phyloP scores from a whole-genome alignment of 2,113 vertebrate genomes.

The Equus quagga region DNA sequence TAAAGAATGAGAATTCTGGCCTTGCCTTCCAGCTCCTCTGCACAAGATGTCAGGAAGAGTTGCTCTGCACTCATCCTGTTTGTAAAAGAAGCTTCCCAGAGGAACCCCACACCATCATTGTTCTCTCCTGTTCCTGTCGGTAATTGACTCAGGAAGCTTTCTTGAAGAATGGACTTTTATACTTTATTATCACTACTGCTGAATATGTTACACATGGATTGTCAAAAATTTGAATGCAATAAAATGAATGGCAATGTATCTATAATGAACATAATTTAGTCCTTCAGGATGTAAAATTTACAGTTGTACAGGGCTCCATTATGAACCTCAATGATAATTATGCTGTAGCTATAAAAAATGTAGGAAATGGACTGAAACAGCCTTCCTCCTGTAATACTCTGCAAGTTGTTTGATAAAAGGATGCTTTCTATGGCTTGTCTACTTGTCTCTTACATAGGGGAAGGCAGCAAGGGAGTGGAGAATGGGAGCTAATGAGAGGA shows the following conservation, averaged over 20 bases:
- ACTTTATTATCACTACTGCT: background rate
- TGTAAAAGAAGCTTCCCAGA: background rate
- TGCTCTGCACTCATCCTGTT: background rate
- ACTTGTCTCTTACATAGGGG: background rate
- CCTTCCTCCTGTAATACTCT: background rate
- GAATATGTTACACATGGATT: background rate
- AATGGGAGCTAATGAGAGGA: background rate
- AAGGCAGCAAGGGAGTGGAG: background rate
- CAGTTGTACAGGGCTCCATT: background rate
- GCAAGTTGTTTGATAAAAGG: background rate
- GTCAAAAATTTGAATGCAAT: constrained; percentile 45
- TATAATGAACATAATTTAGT: constrained; percentile 32
- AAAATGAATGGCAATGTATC: constrained; percentile 1
- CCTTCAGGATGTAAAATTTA: background rate
- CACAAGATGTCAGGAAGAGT: background rate
- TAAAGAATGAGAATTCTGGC: background rate
- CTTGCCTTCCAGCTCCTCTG: background rate
- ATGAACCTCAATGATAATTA: constrained; percentile 50
- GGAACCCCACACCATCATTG: background rate
- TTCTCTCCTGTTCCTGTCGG: background rate
- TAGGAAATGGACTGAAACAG: constrained; percentile 1
- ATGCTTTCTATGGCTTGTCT: background rate
- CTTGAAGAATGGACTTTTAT: constrained; percentile 38
- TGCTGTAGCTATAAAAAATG: constrained; percentile 34
- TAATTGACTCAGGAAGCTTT: constrained; percentile 35